Evolutionary conservation across 2,797 vertebrate genomes (phyloP).

Genomic region (Dicrostonyx torquatus): DNA sequence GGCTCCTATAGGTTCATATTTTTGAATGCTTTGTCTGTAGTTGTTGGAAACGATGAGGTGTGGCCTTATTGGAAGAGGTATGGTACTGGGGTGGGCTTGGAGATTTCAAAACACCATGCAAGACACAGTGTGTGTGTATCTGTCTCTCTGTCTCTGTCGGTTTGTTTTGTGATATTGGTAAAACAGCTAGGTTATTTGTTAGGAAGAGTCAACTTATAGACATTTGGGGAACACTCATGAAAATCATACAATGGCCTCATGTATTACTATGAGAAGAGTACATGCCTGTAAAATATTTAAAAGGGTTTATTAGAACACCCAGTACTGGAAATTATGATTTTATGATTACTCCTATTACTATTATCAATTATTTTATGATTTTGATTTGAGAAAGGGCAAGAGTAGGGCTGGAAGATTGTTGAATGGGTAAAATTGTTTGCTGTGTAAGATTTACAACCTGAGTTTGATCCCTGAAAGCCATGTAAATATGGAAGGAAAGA

Average conservation of each 20-base stretch:
- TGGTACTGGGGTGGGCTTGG: neutral
- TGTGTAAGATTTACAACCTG: neutral
- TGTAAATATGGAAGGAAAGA: neutral
- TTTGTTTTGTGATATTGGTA: neutral
- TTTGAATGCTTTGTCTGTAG: neutral
- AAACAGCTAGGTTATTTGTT: neutral
- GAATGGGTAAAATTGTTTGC: neutral
- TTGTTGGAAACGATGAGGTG: neutral
- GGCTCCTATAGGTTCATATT: neutral
- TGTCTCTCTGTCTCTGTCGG: neutral
- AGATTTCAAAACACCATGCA: neutral
- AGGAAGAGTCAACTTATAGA: neutral
- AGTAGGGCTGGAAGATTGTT: neutral
- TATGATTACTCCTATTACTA: neutral
- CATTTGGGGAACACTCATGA: neutral
- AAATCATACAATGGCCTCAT: neutral
- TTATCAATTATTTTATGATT: neutral
- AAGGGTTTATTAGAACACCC: neutral
- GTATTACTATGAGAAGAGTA: conserved; percentile 6
- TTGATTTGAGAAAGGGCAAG: neutral
- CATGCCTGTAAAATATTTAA: neutral
- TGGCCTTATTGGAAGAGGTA: neutral
- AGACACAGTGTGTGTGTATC: neutral
- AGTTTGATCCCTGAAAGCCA: neutral
- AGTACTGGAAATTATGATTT: conserved; percentile 13